Evolutionary conservation across 1,140 invertebrate genomes (phyloP).

Genomic region (Cecropterus lyciades): DNA sequence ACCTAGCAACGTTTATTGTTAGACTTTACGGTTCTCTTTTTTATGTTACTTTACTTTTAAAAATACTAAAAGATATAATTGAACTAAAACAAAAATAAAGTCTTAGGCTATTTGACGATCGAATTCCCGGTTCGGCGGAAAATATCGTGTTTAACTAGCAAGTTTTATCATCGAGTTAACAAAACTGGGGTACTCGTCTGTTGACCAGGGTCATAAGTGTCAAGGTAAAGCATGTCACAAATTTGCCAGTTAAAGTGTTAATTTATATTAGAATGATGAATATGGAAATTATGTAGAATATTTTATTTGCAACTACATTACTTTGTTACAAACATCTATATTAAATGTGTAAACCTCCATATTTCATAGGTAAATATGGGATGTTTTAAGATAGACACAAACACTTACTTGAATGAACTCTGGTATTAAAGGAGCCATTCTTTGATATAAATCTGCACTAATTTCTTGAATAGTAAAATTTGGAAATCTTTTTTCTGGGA

Average conservation of each 20-base stretch:
- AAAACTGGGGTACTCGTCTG: background rate
- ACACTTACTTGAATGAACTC: constrained; percentile 87
- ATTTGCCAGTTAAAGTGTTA: background rate
- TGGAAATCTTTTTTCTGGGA: constrained; percentile 92
- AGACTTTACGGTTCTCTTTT: too few species aligned
- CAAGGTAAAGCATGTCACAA: background rate
- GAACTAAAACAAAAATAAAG: too few species aligned
- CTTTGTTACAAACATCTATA: too few species aligned
- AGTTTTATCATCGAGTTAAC: background rate
- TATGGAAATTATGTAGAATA: background rate
- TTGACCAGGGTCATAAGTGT: background rate
- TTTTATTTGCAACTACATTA: too few species aligned
- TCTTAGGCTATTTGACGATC: too few species aligned
- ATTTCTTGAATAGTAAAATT: constrained; percentile 92
- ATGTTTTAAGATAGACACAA: constrained; percentile 7
- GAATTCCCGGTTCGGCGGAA: too few species aligned
- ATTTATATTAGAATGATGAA: background rate
- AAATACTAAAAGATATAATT: too few species aligned
- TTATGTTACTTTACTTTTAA: too few species aligned
- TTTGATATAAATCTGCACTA: constrained; percentile 85
- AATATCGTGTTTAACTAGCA: too few species aligned
- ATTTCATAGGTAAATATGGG: too few species aligned
- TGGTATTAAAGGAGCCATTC: constrained; percentile 84
- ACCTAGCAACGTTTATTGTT: too few species aligned
- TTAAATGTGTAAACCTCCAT: too few species aligned